Percentiles rank a stretch among this genome's conserved stretches.
These are phyloP conservation scores for Panurus biarmicus DNA, from an alignment of 2,113 vertebrate genomes.

Conservation along the genomic window DNA sequence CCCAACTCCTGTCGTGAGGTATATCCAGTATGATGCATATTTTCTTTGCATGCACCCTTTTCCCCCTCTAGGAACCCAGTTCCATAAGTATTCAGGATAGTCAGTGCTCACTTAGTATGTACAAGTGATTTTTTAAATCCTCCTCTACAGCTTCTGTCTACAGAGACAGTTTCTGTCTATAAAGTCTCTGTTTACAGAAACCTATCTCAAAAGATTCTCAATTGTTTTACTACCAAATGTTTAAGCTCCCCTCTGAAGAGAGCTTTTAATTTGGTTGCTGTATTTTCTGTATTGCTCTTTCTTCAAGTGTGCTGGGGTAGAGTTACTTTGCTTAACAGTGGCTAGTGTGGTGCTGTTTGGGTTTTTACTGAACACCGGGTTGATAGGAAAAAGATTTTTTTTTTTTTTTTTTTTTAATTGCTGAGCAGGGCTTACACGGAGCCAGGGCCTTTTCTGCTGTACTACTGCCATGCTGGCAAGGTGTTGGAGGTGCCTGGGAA, in stretches of 20 bases:
- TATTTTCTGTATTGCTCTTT: neutral
- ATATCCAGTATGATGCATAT: neutral
- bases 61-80: neutral
- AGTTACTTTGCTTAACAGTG: neutral
- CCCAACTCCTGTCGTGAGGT: neutral
- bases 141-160: neutral
- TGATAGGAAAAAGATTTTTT: neutral
- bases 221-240: neutral
- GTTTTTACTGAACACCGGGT: neutral
- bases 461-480: fast-evolving
- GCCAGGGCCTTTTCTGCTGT: neutral
- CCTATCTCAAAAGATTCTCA: neutral
- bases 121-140: neutral
- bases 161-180: neutral
- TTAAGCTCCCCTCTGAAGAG: neutral
- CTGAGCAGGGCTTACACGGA: neutral
- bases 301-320: neutral
- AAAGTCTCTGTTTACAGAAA: neutral
- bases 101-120: neutral
- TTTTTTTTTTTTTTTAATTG: neutral
- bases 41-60: neutral
- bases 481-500: neutral
- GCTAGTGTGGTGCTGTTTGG: neutral
- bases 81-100: neutral
- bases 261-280: neutral